Conservation (phyloP, 92 coral and sea anemone species). For the Heliopora coerulea region DNA sequence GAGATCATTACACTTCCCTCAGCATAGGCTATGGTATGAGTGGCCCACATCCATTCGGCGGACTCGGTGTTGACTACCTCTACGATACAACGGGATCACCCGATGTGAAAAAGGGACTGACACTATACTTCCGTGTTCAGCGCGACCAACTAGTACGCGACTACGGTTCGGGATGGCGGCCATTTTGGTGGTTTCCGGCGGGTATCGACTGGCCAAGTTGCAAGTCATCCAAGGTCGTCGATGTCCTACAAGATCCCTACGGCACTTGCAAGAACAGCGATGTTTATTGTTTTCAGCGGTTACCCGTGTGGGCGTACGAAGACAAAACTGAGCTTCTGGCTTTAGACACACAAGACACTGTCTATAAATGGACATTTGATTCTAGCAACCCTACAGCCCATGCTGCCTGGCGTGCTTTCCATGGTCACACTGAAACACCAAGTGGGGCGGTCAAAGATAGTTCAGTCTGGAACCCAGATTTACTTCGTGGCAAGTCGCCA, state of each 20-base stretch:
- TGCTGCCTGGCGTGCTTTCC: slow-evolving; percentile 72
- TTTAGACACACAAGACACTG: slow-evolving; percentile 51
- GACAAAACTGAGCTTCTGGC: slow-evolving; percentile 62
- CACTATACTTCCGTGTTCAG: slow-evolving; percentile 59
- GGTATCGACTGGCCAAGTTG: slow-evolving; percentile 64
- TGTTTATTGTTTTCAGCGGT: slow-evolving; percentile 66
- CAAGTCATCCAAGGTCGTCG: slow-evolving; percentile 31
- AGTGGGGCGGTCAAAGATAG: slow-evolving; percentile 52
- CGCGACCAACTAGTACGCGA: slow-evolving; percentile 35
- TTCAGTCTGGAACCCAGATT: slow-evolving; percentile 59
- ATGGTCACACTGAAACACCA: slow-evolving; percentile 61
- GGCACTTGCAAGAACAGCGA: slow-evolving; percentile 61
- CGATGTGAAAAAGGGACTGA: slow-evolving; percentile 43
- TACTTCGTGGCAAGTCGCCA: slow-evolving; percentile 54
- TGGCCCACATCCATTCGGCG: slow-evolving; percentile 26
- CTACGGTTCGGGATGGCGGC: slow-evolving; percentile 59
- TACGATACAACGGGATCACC: slow-evolving; percentile 45
- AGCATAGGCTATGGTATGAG: slow-evolving; percentile 73
- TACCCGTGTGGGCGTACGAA: slow-evolving; percentile 67
- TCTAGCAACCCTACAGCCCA: slow-evolving; percentile 57
- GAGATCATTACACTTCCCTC: slow-evolving; percentile 61
- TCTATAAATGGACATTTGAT: slow-evolving; percentile 58
- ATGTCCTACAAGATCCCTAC: slow-evolving; percentile 66
- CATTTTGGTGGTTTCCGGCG: slow-evolving; percentile 79
- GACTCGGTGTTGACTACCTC: slow-evolving; percentile 62